Evolutionary conservation across 2,797 vertebrate species (phyloP).

Genomic region (Psittacula echo): DNA sequence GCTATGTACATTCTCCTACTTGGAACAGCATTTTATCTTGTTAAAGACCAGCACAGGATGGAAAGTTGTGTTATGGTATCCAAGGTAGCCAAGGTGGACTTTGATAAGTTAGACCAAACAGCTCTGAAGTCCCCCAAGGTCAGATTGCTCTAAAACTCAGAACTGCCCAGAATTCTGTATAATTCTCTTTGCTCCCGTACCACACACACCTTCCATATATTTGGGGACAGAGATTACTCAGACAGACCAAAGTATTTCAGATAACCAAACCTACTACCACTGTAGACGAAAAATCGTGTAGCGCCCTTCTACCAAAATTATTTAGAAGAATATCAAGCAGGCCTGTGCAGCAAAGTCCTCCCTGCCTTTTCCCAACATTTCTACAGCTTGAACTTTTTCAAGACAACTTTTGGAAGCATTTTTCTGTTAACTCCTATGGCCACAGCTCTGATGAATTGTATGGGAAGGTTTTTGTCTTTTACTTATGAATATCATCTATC

Average conservation of each 20-base stretch:
- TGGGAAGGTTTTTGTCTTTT: not conserved
- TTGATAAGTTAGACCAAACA: not conserved
- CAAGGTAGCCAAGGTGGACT: not conserved
- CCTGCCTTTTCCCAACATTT: not conserved
- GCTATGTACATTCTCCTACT: not conserved
- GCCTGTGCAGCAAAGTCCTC: not conserved
- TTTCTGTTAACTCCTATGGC: not conserved
- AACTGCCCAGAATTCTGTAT: not conserved
- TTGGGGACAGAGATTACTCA: not conserved
- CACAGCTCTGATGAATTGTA: not conserved
- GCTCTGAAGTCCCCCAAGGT: not conserved
- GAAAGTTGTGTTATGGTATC: not conserved
- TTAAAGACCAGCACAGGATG: not conserved
- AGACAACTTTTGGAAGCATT: not conserved
- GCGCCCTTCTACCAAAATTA: not conserved
- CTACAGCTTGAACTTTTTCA: not conserved
- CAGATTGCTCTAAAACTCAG: not conserved
- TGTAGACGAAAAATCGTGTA: not conserved
- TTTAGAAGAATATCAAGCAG: not conserved
- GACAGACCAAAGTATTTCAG: not conserved
- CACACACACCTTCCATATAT: not conserved
- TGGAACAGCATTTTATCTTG: not conserved
- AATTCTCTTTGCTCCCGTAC: not conserved
- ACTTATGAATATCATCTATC: not conserved
- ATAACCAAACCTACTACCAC: not conserved